Evolutionary conservation across 2,797 vertebrate genomes (phyloP).

Genomic region (Echiichthys vipera): DNA sequence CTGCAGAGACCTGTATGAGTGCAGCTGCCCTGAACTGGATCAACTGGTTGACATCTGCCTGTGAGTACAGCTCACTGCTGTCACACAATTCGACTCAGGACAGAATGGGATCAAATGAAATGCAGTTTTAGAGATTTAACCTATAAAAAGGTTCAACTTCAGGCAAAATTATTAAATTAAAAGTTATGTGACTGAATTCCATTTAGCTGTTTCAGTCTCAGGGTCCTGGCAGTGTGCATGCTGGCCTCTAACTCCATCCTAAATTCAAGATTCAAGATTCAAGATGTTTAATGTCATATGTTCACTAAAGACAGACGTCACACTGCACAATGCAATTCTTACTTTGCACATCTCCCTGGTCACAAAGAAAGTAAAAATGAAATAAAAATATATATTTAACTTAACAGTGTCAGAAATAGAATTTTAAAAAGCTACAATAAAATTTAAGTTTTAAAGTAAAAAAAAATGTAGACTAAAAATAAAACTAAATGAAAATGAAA

Average conservation of each 20-base stretch:
- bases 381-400: no score
- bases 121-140: background rate
- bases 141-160: background rate
- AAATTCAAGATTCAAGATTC: no score
- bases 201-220: background rate
- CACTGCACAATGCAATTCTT: no score
- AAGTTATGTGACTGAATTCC: background rate
- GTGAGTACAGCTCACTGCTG: constrained; percentile 73
- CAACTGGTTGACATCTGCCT: constrained; percentile 93
- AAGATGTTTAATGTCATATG: no score
- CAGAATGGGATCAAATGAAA: background rate
- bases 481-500: background rate
- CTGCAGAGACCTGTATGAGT: constrained; percentile 95
- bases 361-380: no score
- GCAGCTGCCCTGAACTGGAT: constrained; percentile 96
- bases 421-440: no score
- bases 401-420: no score
- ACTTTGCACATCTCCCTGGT: no score
- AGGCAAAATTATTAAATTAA: background rate
- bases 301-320: no score
- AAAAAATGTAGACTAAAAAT: no score
- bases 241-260: background rate
- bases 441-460: no score
- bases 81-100: background rate
- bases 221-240: background rate